phyloP scores from a whole-genome alignment of 2,888 invertebrate genomes.

The Oxytorus armatus region DNA sequence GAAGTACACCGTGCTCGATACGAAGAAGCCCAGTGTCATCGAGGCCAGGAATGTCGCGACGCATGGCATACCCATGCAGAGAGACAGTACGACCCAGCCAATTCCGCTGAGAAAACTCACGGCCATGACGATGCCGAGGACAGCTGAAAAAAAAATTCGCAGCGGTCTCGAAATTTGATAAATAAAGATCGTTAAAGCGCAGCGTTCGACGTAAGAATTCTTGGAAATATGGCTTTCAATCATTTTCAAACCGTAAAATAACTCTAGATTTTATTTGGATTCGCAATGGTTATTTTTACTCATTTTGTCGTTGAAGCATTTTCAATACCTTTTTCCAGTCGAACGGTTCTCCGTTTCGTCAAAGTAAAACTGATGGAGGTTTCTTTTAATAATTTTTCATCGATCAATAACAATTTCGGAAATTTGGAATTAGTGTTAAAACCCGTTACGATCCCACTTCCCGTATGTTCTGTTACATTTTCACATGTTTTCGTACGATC shows the following conservation, averaged over 20 bases:
- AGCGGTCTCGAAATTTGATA: background rate
- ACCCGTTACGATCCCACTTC: no score
- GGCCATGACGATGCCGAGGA: slow-evolving; percentile 85
- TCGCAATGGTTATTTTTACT: background rate
- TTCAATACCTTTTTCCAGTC: background rate
- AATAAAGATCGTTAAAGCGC: background rate
- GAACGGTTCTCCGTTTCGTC: background rate
- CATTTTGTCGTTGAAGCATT: no score
- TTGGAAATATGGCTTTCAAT: no score
- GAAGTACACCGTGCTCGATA: slow-evolving; percentile 87
- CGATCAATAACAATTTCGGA: background rate
- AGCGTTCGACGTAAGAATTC: no score
- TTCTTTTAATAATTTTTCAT: slow-evolving; percentile 13
- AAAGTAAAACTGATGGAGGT: background rate
- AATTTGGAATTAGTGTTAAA: background rate
- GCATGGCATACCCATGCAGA: slow-evolving; percentile 87
- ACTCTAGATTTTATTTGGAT: no score
- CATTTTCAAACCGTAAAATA: no score
- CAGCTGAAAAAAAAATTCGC: slow-evolving; percentile 82
- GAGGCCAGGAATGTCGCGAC: slow-evolving; percentile 87
- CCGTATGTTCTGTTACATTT: background rate
- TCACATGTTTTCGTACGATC: background rate
- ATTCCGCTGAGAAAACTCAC: slow-evolving; percentile 87
- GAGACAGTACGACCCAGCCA: slow-evolving; percentile 88
- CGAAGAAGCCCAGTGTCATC: slow-evolving; percentile 87